Evolutionary conservation across 2,888 invertebrate species (phyloP).

Genomic region (Fabriciana adippe): DNA sequence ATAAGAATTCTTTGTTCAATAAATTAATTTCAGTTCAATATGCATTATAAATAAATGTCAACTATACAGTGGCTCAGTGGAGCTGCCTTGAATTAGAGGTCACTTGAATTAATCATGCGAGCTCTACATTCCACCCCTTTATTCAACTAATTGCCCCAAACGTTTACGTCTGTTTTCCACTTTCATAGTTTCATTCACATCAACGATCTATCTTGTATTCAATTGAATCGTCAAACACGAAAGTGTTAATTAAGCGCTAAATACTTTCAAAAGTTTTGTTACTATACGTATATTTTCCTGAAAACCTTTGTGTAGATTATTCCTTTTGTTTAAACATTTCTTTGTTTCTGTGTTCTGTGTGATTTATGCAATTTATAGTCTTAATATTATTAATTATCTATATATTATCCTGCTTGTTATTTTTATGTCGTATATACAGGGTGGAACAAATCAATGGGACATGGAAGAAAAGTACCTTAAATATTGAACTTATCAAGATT

Average conservation of each 20-base stretch:
- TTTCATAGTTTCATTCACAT: slow-evolving; percentile 35
- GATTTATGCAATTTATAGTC: too few species aligned
- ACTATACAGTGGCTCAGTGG: slow-evolving; percentile 30
- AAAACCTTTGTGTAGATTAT: background rate
- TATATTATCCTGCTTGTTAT: too few species aligned
- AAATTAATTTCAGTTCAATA: slow-evolving; percentile 3
- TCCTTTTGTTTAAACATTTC: background rate
- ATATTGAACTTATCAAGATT: too few species aligned
- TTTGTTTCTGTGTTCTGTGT: background rate
- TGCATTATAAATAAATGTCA: slow-evolving; percentile 26
- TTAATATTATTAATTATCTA: too few species aligned
- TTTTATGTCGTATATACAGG: too few species aligned
- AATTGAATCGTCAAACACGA: slow-evolving; percentile 34
- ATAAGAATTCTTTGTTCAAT: background rate
- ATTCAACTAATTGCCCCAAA: slow-evolving; percentile 47
- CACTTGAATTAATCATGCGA: slow-evolving; percentile 58
- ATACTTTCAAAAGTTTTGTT: slow-evolving; percentile 8
- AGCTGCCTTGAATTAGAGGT: slow-evolving; percentile 49
- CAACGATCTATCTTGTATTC: slow-evolving; percentile 31
- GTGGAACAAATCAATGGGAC: too few species aligned
- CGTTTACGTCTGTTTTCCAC: slow-evolving; percentile 37
- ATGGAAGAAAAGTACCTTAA: too few species aligned
- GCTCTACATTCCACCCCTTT: slow-evolving; percentile 42
- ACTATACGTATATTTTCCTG: background rate
- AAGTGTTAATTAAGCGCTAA: slow-evolving; percentile 27